These are phyloP conservation scores for Helleia helle DNA, from an alignment of 2,888 invertebrate genomes.

Conservation along the genomic window DNA sequence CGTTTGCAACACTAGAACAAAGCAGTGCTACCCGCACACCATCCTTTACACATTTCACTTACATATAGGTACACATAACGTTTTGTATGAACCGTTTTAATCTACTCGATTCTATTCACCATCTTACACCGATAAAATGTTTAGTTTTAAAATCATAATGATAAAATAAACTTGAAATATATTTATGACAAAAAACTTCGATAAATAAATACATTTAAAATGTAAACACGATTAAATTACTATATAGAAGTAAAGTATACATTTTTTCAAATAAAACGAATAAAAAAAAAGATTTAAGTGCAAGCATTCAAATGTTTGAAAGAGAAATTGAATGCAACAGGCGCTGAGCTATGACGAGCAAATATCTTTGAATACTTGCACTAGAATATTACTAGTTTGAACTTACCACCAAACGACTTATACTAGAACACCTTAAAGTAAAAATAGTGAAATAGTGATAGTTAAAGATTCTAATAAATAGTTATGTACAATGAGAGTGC, in stretches of 20 bases:
- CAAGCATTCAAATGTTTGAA: neutral
- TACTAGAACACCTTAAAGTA: slow-evolving; percentile 31
- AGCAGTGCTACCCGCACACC: slow-evolving; percentile 47
- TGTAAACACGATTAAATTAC: neutral
- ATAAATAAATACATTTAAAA: neutral
- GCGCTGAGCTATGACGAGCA: slow-evolving; percentile 15
- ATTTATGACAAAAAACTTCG: neutral
- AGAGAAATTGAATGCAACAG: neutral
- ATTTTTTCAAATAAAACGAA: neutral
- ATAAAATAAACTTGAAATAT: neutral
- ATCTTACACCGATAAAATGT: slow-evolving; percentile 7
- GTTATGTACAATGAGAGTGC: slow-evolving; percentile 30
- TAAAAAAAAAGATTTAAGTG: neutral
- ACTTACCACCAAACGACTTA: slow-evolving; percentile 28
- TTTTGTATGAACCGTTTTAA: slow-evolving; percentile 24
- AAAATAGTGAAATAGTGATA: slow-evolving; percentile 57
- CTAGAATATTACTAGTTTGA: slow-evolving; percentile 24
- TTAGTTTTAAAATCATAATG: slow-evolving; percentile 2
- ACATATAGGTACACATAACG: slow-evolving; percentile 34
- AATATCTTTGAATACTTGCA: slow-evolving; percentile 13
- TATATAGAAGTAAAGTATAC: neutral
- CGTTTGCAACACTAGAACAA: slow-evolving; percentile 31
- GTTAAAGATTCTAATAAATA: slow-evolving; percentile 50
- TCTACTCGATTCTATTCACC: neutral
- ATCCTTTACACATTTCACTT: slow-evolving; percentile 26